Conservation (phyloP, 1,140 invertebrate genomes). For the Thaumetopoea pityocampa region DNA sequence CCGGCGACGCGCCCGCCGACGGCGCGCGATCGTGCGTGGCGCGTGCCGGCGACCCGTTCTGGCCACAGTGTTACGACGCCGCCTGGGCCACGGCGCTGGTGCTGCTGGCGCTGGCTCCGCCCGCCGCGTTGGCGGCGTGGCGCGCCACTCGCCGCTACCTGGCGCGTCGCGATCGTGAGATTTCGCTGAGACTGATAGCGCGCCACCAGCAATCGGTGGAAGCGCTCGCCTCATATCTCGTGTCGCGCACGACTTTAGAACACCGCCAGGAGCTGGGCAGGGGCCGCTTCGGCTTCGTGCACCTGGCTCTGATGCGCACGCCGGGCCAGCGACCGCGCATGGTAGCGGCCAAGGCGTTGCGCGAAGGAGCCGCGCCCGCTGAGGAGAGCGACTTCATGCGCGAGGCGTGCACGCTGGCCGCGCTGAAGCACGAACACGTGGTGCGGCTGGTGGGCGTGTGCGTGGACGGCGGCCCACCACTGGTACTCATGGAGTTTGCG, state of each 20-base stretch:
- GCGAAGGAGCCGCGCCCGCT: constrained; percentile 85
- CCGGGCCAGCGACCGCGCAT: constrained; percentile 86
- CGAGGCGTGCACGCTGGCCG: constrained; percentile 78
- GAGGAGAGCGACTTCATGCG: constrained; percentile 96
- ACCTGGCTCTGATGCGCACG: constrained; percentile 51
- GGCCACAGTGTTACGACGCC: constrained; percentile 83
- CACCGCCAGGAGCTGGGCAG: constrained; percentile 79
- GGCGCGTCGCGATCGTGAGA: constrained; percentile 79
- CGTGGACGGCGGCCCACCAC: constrained; percentile 88
- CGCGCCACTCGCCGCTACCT: constrained; percentile 74
- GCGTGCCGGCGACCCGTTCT: constrained; percentile 79
- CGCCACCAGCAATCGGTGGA: constrained; percentile 91
- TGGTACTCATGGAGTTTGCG: constrained; percentile 96
- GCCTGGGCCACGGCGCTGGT: constrained; percentile 79
- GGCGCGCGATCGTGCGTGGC: constrained; percentile 81
- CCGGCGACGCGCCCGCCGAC: constrained; percentile 72
- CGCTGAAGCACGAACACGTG: constrained; percentile 91
- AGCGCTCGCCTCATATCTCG: constrained; percentile 76
- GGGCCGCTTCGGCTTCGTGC: constrained; percentile 84
- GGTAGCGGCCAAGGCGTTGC: constrained; percentile 92
- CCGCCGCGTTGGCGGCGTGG: constrained; percentile 83
- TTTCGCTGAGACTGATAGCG: constrained; percentile 84
- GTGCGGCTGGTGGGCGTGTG: constrained; percentile 90
- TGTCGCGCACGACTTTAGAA: constrained; percentile 9
- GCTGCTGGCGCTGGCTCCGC: constrained; percentile 78